These are phyloP conservation scores for Muntiacus reevesi DNA, from an alignment of 2,113 vertebrate species.

Conservation along the genomic window DNA sequence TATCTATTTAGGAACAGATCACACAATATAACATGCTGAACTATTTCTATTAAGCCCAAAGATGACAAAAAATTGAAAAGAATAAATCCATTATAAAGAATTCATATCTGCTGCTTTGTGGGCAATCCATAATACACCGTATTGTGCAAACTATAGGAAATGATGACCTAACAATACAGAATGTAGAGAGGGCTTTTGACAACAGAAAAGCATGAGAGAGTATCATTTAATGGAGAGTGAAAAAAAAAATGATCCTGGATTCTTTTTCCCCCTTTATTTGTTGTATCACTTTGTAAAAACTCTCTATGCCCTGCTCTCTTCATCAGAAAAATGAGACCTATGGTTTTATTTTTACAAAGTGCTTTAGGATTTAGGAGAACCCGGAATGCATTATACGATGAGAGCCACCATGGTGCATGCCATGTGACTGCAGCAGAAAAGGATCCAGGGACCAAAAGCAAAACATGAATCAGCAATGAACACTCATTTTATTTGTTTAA, in stretches of 20 bases:
- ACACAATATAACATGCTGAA: slow-evolving; percentile 64
- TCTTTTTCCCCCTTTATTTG: slow-evolving; percentile 73
- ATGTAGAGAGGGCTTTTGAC: slow-evolving; percentile 80
- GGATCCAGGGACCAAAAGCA: slow-evolving; percentile 64
- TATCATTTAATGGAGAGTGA: slow-evolving; percentile 74
- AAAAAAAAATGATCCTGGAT: slow-evolving; percentile 66
- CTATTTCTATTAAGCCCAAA: slow-evolving; percentile 69
- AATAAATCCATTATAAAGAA: slow-evolving; percentile 72
- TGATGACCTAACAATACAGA: slow-evolving; percentile 73
- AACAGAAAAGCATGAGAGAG: slow-evolving; percentile 79
- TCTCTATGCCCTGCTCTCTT: slow-evolving; percentile 68
- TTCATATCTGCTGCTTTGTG: slow-evolving; percentile 69
- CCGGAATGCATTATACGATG: slow-evolving; percentile 68
- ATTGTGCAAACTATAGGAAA: slow-evolving; percentile 69
- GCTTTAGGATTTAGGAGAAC: slow-evolving; percentile 68
- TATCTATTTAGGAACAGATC: slow-evolving; percentile 78
- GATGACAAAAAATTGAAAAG: slow-evolving; percentile 70
- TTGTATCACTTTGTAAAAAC: slow-evolving; percentile 73
- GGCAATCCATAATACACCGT: slow-evolving; percentile 64
- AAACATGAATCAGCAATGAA: slow-evolving; percentile 77
- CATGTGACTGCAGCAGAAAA: slow-evolving; percentile 61
- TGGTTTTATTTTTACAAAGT: slow-evolving; percentile 77
- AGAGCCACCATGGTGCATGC: slow-evolving; percentile 64
- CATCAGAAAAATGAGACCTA: slow-evolving; percentile 75
- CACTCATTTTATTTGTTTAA: slow-evolving; percentile 74